These are phyloP conservation scores for Rhabdomys pumilio DNA, from an alignment of 2,797 vertebrate species.

Conservation along the genomic window DNA sequence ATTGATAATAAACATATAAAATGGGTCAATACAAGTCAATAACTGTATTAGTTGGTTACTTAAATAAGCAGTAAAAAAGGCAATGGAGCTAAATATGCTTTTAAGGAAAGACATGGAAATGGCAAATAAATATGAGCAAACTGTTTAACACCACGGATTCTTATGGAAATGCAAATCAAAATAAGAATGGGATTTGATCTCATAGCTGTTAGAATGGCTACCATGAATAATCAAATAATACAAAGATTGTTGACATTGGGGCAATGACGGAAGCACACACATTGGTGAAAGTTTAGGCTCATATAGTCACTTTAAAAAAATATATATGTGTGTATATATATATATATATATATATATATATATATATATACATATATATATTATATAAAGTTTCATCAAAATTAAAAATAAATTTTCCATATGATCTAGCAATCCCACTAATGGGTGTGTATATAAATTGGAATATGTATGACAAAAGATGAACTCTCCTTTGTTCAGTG, in stretches of 20 bases:
- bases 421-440: not conserved
- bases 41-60: not conserved
- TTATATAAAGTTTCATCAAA: not conserved
- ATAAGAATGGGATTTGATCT: not conserved
- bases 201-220: not conserved
- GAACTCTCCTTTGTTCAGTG: not conserved
- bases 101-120: not conserved
- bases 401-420: constrained; percentile 36
- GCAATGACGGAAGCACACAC: not conserved
- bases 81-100: not conserved
- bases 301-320: not conserved
- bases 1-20: not conserved
- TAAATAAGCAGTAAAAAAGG: not conserved
- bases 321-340: no score
- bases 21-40: not conserved
- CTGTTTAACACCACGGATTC: not conserved
- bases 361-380: not conserved
- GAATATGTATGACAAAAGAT: not conserved
- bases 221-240: not conserved
- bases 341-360: not conserved
- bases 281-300: not conserved
- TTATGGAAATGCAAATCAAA: not conserved
- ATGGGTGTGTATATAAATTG: no score
- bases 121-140: not conserved
- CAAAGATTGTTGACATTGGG: not conserved